phyloP scores from a whole-genome alignment of 2,888 invertebrate species.

The Drosophila quinaria region DNA sequence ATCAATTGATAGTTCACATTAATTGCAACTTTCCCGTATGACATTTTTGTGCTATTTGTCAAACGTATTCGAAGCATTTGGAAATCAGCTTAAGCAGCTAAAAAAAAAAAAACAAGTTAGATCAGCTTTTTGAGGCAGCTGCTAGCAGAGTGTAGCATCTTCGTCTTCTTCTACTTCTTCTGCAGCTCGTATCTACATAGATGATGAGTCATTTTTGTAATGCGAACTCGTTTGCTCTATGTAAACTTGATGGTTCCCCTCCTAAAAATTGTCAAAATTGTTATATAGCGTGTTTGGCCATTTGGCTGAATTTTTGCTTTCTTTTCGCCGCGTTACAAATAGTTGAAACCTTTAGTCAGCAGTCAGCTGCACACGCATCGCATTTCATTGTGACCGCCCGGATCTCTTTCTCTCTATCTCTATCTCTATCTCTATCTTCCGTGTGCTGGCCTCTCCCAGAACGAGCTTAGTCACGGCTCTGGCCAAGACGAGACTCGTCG shows the following conservation, averaged over 20 bases:
- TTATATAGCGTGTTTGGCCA: constrained; percentile 68
- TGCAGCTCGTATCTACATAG: constrained; percentile 14
- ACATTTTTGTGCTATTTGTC: constrained; percentile 33
- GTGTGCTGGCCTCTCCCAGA: constrained; percentile 49
- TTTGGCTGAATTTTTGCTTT: constrained; percentile 45
- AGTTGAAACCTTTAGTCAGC: constrained; percentile 72
- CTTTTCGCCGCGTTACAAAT: constrained; percentile 67
- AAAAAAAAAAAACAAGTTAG: constrained; percentile 38
- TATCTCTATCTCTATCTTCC: not conserved
- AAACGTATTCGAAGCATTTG: constrained; percentile 19
- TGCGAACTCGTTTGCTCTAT: constrained; percentile 68
- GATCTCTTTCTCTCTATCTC: constrained; percentile 13
- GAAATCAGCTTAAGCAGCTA: constrained; percentile 16
- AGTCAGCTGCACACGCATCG: constrained; percentile 66
- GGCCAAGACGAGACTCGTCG: constrained; percentile 25
- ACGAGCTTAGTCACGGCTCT: constrained; percentile 71
- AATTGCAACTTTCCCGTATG: constrained; percentile 44
- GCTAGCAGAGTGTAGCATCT: constrained; percentile 36
- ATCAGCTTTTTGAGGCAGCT: constrained; percentile 37
- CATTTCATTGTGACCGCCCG: constrained; percentile 23
- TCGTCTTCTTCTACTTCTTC: not conserved
- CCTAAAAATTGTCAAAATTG: constrained; percentile 76
- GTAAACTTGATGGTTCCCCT: constrained; percentile 48
- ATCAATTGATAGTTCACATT: constrained; percentile 20
- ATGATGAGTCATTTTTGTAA: constrained; percentile 68